Percentiles rank a stretch among this genome's conserved stretches.
Conservation (phyloP, 2,888 invertebrate genomes). For the Drosophila mayaguana region DNA sequence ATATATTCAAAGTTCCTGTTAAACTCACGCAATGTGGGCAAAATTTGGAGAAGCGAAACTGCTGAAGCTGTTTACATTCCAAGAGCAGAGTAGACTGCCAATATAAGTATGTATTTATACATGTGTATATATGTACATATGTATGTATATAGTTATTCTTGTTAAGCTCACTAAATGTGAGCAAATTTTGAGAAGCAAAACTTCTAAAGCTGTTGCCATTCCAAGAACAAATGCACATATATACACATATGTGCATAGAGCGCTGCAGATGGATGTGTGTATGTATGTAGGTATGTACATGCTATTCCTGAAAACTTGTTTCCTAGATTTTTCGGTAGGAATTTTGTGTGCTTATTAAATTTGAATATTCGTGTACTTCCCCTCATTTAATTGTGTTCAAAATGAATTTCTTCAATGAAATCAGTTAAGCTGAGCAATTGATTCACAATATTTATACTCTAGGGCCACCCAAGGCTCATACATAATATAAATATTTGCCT, state of each 20-base stretch:
- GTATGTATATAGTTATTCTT: not conserved
- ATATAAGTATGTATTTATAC: not conserved
- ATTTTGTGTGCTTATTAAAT: not conserved
- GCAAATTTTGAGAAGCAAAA: not conserved
- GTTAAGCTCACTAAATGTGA: not conserved
- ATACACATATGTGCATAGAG: not conserved
- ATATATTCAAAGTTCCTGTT: not conserved
- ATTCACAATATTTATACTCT: not conserved
- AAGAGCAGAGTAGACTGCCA: no score
- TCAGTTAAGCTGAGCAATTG: not conserved
- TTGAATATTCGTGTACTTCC: not conserved
- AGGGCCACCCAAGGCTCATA: not conserved
- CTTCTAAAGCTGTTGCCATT: not conserved
- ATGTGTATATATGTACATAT: no score
- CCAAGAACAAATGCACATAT: not conserved
- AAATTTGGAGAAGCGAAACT: not conserved
- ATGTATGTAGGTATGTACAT: not conserved
- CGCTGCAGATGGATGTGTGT: no score
- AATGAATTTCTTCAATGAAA: not conserved
- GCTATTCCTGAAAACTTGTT: not conserved
- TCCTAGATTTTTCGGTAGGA: not conserved
- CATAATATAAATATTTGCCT: not conserved
- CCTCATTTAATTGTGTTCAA: not conserved
- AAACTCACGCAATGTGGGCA: not conserved
- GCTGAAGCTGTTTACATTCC: not conserved